A percentile compares a stretch with the other conserved stretches of the same genome.
Evolutionary conservation across 1,140 invertebrate genomes (phyloP).

Genomic region (Homalodisca vitripennis): DNA sequence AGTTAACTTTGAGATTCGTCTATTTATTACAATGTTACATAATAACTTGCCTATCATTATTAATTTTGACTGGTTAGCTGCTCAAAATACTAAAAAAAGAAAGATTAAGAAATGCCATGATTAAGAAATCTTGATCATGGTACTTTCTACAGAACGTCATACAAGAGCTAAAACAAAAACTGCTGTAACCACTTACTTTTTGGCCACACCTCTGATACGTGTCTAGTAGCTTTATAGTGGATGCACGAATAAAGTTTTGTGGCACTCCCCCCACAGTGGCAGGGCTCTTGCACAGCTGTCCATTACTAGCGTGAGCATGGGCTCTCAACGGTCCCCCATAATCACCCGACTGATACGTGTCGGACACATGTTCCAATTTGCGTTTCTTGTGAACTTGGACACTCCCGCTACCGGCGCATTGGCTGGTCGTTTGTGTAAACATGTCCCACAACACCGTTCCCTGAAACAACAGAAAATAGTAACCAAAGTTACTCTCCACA

Average conservation of each 20-base stretch:
- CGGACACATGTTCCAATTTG: constrained; percentile 51
- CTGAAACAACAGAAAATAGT: constrained; percentile 48
- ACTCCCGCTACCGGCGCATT: constrained; percentile 58
- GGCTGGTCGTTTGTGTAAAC: constrained; percentile 60
- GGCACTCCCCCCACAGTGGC: constrained; percentile 38
- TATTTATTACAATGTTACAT: no score
- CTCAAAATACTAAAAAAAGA: no score
- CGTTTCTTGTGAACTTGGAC: constrained; percentile 56
- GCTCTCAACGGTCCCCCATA: constrained; percentile 12
- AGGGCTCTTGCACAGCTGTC: constrained; percentile 42
- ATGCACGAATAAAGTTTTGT: constrained; percentile 65
- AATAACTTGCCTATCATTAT: no score
- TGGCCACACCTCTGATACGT: constrained; percentile 68
- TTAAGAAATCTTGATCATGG: no score
- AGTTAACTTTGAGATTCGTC: no score
- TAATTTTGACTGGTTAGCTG: no score
- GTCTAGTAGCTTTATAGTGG: constrained; percentile 71
- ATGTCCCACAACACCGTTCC: constrained; percentile 63
- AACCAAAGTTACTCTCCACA: no score
- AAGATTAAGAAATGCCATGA: no score
- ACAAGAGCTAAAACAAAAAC: no score
- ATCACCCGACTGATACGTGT: neutral
- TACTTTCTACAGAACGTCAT: no score
- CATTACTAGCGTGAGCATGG: constrained; percentile 50
- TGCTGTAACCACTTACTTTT: constrained; percentile 60